Evolutionary conservation across 2,113 vertebrate species (phyloP), one percentile per base, ranked within the genome.

Genomic region (Platichthys flesus): DNA sequence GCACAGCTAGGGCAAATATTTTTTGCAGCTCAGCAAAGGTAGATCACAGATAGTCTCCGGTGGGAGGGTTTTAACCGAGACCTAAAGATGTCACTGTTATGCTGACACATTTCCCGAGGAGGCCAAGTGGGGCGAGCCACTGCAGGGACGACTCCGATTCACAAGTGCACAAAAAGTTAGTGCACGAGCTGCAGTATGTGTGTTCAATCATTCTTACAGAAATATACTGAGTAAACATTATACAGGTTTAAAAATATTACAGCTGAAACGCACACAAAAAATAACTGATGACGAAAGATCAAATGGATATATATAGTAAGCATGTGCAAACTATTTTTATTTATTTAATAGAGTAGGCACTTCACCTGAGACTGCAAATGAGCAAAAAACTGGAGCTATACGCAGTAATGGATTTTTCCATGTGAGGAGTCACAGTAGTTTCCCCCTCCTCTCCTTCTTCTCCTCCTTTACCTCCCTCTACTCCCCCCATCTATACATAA

Each of bases 1-100:
- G 71, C 81, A 73, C 47, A 82, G 83, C 60, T 52, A 35, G 42
- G 70, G 68, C 67, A 60, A 31, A 79, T 61, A 56, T 66, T 47
- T 90, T 74, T 62, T 84, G 86, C 84, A 85, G 84, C 72, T 90
- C 89, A 89, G 89, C 91, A 89, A 83, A 88, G 59, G 81, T 81
- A 67, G 54, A 83, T 85, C 67, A 72, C 71, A 70, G 79, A 86
- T 59, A 63, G 72, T 83, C 62, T 90, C 81, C 74, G 69, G 81
- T 79, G 40, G 74, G 74, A 71, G 61, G 64, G 76, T 49, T 85
- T 87, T 62, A 65, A 79, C 79, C 60, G 31, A 65, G 85, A 72
- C 88, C 84, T 82, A 69, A 80, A 81, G 60, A 85, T 69, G 77
- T 31, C 31, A 90, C 85, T 74, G 71, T 82, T 77, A 68, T 91